Conservation (phyloP, 2,888 invertebrate genomes). For the Hermaeophaga mercurialis region DNA sequence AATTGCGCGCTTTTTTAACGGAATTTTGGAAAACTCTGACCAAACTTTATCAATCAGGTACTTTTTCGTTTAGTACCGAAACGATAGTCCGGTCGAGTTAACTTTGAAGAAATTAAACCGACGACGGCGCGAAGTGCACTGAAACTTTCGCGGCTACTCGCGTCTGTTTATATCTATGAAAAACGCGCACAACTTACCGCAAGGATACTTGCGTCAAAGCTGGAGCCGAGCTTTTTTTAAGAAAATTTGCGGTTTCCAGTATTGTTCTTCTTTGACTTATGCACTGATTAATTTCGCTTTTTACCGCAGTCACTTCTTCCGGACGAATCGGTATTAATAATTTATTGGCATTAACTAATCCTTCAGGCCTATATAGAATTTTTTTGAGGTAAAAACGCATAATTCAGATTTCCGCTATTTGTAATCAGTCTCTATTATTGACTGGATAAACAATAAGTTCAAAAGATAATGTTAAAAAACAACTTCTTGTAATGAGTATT, state of each 20-base stretch:
- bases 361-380: no score
- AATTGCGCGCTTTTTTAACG: background rate
- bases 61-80: conserved; percentile 30
- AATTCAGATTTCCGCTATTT: no score
- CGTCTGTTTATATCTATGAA: conserved; percentile 29
- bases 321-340: no score
- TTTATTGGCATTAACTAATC: no score
- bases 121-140: conserved; percentile 29
- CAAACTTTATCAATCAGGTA: conserved; percentile 37
- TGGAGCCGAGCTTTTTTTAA: conserved; percentile 11
- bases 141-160: conserved; percentile 23
- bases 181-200: conserved; percentile 33
- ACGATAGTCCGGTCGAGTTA: conserved; percentile 32
- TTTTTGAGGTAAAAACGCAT: no score
- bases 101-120: conserved; percentile 18
- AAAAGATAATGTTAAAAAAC: no score
- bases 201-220: conserved; percentile 27
- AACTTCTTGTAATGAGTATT: no score
- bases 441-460: no score
- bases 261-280: background rate
- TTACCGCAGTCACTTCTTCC: no score
- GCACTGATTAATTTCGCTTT: background rate
- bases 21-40: conserved; percentile 18
- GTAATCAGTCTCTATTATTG: no score
- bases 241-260: conserved; percentile 21